Evolutionary conservation across 2,797 vertebrate genomes (phyloP).

Genomic region (Cyprinella venusta): DNA sequence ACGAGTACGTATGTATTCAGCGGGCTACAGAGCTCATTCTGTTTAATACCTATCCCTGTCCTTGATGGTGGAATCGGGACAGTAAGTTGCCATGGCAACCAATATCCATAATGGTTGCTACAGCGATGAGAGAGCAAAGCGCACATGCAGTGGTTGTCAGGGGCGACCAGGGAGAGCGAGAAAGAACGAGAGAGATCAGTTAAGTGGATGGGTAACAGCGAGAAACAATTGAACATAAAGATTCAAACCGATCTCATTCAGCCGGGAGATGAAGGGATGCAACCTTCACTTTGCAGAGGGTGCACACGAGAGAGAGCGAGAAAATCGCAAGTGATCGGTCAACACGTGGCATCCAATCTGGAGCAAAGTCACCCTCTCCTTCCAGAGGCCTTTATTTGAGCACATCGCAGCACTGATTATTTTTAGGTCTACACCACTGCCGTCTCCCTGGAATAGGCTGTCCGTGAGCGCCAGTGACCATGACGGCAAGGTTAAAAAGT

Average conservation of each 20-base stretch:
- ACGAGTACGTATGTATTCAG: conserved; percentile 54
- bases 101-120: conserved; percentile 72
- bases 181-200: conserved; percentile 32
- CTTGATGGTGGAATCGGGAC: conserved; percentile 77
- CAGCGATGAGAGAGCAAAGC: conserved; percentile 63
- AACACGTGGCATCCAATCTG: conserved; percentile 47
- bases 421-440: conserved; percentile 54
- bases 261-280: conserved; percentile 9
- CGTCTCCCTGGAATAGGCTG: conserved; percentile 28
- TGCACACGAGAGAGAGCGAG: conserved; percentile 9
- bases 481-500: conserved; percentile 49
- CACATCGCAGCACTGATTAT: conserved; percentile 53
- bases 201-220: conserved; percentile 1
- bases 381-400: conserved; percentile 50
- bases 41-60: conserved; percentile 71
- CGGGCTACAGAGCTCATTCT: conserved; percentile 62
- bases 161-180: conserved; percentile 50
- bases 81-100: conserved; percentile 74
- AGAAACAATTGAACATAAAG: conserved; percentile 28
- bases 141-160: conserved; percentile 72
- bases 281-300: conserved; percentile 16
- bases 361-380: conserved; percentile 61
- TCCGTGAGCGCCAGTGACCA: conserved; percentile 33
- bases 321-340: conserved; percentile 45
- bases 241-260: conserved; percentile 4